These are phyloP conservation scores for Idaea dimidiata DNA, from an alignment of 2,888 invertebrate species.

Conservation along the genomic window DNA sequence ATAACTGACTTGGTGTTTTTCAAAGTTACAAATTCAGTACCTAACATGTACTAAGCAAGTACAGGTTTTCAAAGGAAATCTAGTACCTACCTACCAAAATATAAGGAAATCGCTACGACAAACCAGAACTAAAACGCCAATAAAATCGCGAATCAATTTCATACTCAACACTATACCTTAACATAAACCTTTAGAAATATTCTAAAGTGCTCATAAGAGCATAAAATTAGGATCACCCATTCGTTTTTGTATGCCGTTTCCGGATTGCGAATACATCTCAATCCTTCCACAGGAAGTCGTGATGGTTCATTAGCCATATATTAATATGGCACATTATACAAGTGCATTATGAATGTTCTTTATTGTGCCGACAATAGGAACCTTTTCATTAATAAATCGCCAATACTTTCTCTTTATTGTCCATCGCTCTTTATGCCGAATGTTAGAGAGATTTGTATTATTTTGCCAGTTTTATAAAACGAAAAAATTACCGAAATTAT, in stretches of 20 bases:
- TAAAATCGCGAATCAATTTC: conserved; percentile 36
- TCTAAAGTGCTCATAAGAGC: conserved; percentile 37
- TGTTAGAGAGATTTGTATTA: neutral
- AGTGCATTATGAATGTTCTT: conserved; percentile 51
- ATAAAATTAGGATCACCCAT: conserved; percentile 64
- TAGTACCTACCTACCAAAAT: neutral
- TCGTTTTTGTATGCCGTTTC: conserved; percentile 63
- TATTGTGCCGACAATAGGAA: conserved; percentile 53
- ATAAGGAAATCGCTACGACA: neutral
- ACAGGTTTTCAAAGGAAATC: too few species aligned
- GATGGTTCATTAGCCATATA: conserved; percentile 66
- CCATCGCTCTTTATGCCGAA: neutral
- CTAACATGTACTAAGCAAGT: too few species aligned
- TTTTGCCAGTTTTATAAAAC: neutral
- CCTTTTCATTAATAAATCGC: conserved; percentile 24
- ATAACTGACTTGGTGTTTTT: too few species aligned
- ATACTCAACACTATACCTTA: conserved; percentile 24
- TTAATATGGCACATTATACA: conserved; percentile 40
- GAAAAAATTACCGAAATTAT: neutral
- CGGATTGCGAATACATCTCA: conserved; percentile 69
- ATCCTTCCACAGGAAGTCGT: conserved; percentile 63
- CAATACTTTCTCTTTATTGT: neutral
- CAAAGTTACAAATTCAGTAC: too few species aligned
- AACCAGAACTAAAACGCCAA: conserved; percentile 3
- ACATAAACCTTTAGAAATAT: conserved; percentile 23